Base-by-base conservation (phyloP, 2,888 invertebrate genomes). In the Agrochola lychnidis region DNA sequence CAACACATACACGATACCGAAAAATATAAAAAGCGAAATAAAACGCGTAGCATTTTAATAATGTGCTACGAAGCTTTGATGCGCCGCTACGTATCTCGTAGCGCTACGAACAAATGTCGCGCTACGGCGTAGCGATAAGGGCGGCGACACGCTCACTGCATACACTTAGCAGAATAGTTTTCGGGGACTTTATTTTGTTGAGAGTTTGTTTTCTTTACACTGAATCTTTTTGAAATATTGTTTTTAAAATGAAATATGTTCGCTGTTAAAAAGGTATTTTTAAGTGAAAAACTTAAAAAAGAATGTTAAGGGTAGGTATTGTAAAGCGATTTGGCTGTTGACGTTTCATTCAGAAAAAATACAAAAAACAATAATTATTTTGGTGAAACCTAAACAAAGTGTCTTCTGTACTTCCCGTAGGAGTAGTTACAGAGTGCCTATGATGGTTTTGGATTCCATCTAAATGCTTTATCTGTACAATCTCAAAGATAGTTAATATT, bases 11-110 rank as follows among this genome's bases (percentile, higher is more conserved):
- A 70, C 30, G 79, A 73, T 77, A 73, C 73, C 53, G 56, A 73
- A 85, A 81, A 59, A 82, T 63, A 79, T 74, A 74, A 56, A 71
- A 83, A 85, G 36, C n/a, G 61, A 69, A 73, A 87, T 69, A 72
- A 71, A 79, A 81, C 76, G 75, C 88, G 84, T 84, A 89, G 82
- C 87, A 84, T 80, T 87, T 83, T 82, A 87, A 86, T 89, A 89
- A 88, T 88, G 81, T 85, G 88, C 88, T 87, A 88, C 89, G 90
- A 84, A 87, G 84, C 89, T 89, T 89, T 90, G 89, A 90, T 89
- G 84, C 84, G 83, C 76, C 77, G 88, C 86, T 87, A 85, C 88
- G 82, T 51, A 85, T 73, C 53, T 75, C 73, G 80, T 77, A 80
- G 83, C 84, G 85, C 88, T 88, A 88, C 89, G 83, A 88, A 87